Percentiles rank a stretch among this genome's conserved stretches.
Conservation (phyloP, 2,888 invertebrate genomes). For the Syrphus vitripennis region DNA sequence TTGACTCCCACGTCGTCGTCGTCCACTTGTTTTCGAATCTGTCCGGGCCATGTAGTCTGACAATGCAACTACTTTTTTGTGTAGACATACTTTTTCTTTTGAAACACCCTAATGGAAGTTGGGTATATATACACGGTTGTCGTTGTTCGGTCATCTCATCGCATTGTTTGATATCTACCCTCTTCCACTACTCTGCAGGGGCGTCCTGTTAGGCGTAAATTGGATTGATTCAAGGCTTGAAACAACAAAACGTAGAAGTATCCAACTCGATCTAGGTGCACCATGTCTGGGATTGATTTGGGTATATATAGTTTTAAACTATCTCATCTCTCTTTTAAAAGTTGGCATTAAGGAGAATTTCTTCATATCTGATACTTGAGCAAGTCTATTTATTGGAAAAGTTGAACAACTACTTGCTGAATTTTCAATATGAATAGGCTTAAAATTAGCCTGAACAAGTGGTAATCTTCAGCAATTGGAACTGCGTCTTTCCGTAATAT, state of each 20-base stretch:
- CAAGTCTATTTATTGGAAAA: no score
- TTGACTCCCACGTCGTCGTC: constrained; percentile 32
- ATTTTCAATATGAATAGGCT: no score
- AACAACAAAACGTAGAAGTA: constrained; percentile 27
- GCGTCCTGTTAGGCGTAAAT: constrained; percentile 54
- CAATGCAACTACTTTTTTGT: constrained; percentile 49
- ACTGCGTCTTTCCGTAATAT: no score
- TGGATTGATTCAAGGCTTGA: constrained; percentile 64
- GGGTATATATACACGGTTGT: background rate
- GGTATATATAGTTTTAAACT: background rate
- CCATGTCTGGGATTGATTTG: constrained; percentile 47
- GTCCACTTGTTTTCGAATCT: constrained; percentile 64
- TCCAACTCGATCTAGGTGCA: constrained; percentile 34
- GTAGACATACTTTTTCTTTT: constrained; percentile 49
- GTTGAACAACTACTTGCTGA: no score
- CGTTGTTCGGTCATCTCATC: background rate
- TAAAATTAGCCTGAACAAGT: no score
- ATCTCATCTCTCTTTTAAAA: background rate
- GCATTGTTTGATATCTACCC: background rate
- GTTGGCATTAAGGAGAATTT: background rate
- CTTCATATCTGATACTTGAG: background rate
- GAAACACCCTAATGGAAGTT: background rate
- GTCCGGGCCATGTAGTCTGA: constrained; percentile 55
- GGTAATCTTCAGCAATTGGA: no score
- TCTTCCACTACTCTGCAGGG: background rate